Conservation (phyloP, 2,888 invertebrate genomes). For the Aporophyla lueneburgensis region DNA sequence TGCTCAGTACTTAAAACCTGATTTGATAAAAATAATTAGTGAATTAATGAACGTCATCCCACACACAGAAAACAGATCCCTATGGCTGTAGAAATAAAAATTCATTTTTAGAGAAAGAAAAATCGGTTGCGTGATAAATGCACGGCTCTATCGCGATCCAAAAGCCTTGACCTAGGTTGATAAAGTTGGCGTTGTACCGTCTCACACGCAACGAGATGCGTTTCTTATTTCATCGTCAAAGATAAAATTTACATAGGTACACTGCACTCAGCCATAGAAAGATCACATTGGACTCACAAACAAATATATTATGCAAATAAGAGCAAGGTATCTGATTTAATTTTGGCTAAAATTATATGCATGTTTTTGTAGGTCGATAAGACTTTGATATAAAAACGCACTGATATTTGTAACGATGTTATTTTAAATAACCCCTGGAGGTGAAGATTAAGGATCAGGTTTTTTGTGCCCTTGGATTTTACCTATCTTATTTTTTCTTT, state of each 20-base stretch:
- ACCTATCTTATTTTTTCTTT: background rate
- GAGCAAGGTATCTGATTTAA: conserved; percentile 6
- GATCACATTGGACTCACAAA: conserved; percentile 49
- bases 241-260: conserved; percentile 17
- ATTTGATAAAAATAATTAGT: conserved; percentile 66
- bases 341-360: conserved; percentile 11
- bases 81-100: conserved; percentile 7
- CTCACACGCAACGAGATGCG: conserved; percentile 62
- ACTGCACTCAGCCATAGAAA: conserved; percentile 15
- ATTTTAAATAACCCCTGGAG: background rate
- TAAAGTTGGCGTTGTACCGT: conserved; percentile 66
- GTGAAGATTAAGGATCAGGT: background rate
- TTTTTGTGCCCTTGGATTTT: background rate
- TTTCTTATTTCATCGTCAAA: conserved; percentile 52
- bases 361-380: conserved; percentile 14
- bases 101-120: conserved; percentile 25
- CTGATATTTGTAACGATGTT: background rate
- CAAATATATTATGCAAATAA: conserved; percentile 16
- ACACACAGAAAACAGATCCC: conserved; percentile 13
- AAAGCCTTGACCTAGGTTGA: conserved; percentile 80
- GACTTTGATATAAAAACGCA: conserved; percentile 6
- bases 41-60: conserved; percentile 54
- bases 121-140: conserved; percentile 67
- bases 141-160: conserved; percentile 69
- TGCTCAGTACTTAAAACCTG: conserved; percentile 49